These are phyloP conservation scores for Grus americana DNA, from an alignment of 2,113 vertebrate species.

Conservation along the genomic window DNA sequence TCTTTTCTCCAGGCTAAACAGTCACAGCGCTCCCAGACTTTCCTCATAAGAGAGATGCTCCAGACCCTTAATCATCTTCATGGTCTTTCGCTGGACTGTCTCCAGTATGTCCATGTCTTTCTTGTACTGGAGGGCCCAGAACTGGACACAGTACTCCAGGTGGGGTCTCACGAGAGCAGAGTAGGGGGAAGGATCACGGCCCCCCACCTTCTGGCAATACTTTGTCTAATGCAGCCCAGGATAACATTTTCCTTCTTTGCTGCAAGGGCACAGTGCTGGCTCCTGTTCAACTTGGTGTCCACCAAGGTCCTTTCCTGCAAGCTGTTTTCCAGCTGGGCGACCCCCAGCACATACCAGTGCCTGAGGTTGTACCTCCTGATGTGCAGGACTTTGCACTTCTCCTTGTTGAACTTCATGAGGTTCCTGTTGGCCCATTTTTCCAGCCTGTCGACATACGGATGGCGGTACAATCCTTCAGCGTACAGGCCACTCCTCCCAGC, in stretches of 20 bases:
- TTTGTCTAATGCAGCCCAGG: background rate
- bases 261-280: background rate
- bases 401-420: background rate
- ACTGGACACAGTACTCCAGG: background rate
- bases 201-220: background rate
- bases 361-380: background rate
- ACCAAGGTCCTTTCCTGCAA: background rate
- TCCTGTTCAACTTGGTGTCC: background rate
- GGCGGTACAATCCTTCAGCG: fast-evolving
- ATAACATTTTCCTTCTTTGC: background rate
- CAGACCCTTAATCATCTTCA: background rate
- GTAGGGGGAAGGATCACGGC: background rate
- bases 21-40: background rate
- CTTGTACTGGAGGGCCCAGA: background rate
- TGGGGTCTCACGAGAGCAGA: background rate
- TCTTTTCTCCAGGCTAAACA: background rate
- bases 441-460: background rate
- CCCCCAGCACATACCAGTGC: background rate
- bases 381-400: background rate
- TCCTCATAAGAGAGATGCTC: background rate
- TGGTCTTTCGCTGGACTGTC: background rate
- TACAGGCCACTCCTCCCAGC: background rate
- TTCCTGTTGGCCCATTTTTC: background rate
- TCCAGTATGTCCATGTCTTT: background rate
- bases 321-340: background rate